Conservation (phyloP, 1,140 invertebrate genomes). For the Sweltsa coloradensis region DNA sequence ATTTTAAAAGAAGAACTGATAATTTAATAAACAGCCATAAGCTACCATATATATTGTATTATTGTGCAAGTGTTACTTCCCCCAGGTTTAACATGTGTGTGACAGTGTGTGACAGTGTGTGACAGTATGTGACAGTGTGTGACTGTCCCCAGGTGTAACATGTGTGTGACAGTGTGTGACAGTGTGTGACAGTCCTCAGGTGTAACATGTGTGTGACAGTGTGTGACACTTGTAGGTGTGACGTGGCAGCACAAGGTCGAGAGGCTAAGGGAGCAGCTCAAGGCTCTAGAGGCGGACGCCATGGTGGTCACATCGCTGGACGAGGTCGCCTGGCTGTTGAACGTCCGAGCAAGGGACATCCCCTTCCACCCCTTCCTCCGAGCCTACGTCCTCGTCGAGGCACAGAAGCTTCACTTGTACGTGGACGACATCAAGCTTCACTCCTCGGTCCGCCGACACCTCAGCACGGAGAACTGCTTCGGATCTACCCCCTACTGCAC, state of each 20-base stretch:
- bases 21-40: too few relatives aligned
- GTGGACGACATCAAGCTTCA: constrained; percentile 43
- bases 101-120: too few relatives aligned
- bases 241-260: constrained; percentile 61
- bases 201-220: too few relatives aligned
- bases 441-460: constrained; percentile 35
- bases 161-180: too few relatives aligned
- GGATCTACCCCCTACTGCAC: constrained; percentile 43
- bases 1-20: too few relatives aligned
- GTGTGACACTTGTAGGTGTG: too few relatives aligned
- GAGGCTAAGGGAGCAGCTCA: constrained; percentile 51
- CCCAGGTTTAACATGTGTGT: too few relatives aligned
- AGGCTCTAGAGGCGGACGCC: constrained; percentile 50
- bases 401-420: constrained; percentile 46
- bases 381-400: constrained; percentile 62
- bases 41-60: too few relatives aligned
- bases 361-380: constrained; percentile 75
- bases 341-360: constrained; percentile 85
- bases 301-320: constrained; percentile 80
- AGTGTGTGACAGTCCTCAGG: too few relatives aligned
- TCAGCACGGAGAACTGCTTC: constrained; percentile 45
- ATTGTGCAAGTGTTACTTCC: too few relatives aligned
- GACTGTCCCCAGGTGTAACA: too few relatives aligned
- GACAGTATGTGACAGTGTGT: too few relatives aligned
- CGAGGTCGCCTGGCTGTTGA: constrained; percentile 89